These are phyloP conservation scores for Hanleya hanleyi DNA, from an alignment of 2,888 invertebrate species.

Conservation along the genomic window DNA sequence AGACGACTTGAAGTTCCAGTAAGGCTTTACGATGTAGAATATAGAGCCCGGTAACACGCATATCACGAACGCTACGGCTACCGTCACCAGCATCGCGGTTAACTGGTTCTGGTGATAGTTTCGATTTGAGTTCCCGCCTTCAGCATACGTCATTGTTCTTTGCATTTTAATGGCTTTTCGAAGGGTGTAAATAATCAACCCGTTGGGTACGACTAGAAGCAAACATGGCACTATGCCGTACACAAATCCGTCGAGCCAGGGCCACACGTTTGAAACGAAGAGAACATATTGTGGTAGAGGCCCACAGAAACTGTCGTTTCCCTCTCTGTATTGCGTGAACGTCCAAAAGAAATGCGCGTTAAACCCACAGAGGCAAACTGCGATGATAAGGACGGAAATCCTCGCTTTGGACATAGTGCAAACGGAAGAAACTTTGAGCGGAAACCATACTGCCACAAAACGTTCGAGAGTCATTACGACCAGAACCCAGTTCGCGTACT, in stretches of 20 bases:
- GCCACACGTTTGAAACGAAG: conserved; percentile 50
- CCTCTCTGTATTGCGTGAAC: too few species aligned
- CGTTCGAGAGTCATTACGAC: conserved; percentile 64
- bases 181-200: conserved; percentile 52
- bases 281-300: conserved; percentile 30
- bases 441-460: conserved; percentile 63
- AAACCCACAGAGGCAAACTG: conserved; percentile 40
- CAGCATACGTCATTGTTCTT: conserved; percentile 40
- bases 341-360: conserved; percentile 48
- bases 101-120: conserved; percentile 53
- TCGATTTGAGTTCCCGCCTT: conserved; percentile 24
- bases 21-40: conserved; percentile 50
- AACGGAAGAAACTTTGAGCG: conserved; percentile 51
- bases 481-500: conserved; percentile 63
- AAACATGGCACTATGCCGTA: conserved; percentile 53
- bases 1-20: conserved; percentile 46
- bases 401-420: conserved; percentile 47
- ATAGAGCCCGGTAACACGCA: conserved; percentile 55
- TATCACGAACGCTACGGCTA: conserved; percentile 52
- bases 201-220: conserved; percentile 50
- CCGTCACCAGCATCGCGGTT: conserved; percentile 57
- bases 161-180: conserved; percentile 36
- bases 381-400: conserved; percentile 32
- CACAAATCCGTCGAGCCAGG: conserved; percentile 57
- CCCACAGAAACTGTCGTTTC: conserved; percentile 20